Base-by-base conservation (phyloP, 2,888 invertebrate species). In the Odontomyia ornata region DNA sequence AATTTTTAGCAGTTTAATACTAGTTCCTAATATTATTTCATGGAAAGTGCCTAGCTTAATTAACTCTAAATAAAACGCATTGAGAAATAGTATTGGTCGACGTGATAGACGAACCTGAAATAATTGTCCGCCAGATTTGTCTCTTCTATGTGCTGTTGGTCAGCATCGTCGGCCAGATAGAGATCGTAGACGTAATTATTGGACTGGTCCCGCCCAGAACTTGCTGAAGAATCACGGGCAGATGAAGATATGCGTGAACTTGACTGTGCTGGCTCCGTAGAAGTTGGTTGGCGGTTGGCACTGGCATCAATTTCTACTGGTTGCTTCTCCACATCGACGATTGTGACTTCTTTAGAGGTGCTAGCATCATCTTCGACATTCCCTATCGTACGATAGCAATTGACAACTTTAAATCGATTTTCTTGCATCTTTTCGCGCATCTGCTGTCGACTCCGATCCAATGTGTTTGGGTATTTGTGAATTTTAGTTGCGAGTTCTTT, bases 101-200 rank as follows among this genome's bases (percentile, higher is more conserved):
- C 82, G 82, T 84, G 83, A 82, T 84, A 82, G 83, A 86, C 86
- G 82, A 86, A 86, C 86, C 86, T 86, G 85, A 80, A 64, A 67
- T 75, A 75, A 43, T 65, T 75, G 76, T 85, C 85, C 82, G 84
- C 83, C 77, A 85, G 81, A 81, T 86, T 85, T 1, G 77, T 18
- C 57, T 79, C 77, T 77, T 84, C 83, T 80, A 87, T 82, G 78
- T 88, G 87, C 80, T 88, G 87, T 36, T 36, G 36, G 23, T 87
- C 87, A 80, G 87, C 87, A 80, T 88, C 85, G 57, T 73, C 73
- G 11, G 89, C 89, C 81, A 90, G 89, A 85, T 92, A 92, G 30
- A 91, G 86, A 84, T 92, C 91, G 80, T 91, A 92, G 7, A 91
- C 91, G 83, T 88, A 91, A 73, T 85, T 84, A 57, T 87, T 25